phyloP scores from a whole-genome alignment of 2,888 invertebrate genomes.

The Ormyrus thymus region DNA sequence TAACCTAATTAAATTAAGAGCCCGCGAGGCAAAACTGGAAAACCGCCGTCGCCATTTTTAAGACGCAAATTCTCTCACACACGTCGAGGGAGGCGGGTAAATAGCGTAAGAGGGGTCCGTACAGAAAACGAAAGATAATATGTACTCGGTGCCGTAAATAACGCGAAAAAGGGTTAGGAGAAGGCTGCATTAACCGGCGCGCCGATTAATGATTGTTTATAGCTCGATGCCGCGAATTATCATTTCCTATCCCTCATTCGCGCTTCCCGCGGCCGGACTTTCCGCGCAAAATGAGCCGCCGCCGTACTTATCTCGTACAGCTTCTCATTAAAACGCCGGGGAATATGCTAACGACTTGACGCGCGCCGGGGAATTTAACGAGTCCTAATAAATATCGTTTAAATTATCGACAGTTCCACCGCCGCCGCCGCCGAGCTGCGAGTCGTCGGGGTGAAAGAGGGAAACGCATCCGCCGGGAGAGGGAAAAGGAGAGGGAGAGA shows the following conservation, averaged over 20 bases:
- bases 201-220: constrained; percentile 37
- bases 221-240: constrained; percentile 20
- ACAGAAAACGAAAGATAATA: constrained; percentile 4
- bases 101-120: not conserved
- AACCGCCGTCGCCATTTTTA: too few species aligned
- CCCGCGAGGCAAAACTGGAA: too few species aligned
- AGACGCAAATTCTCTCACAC: too few species aligned
- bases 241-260: constrained; percentile 44
- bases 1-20: too few species aligned
- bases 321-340: constrained; percentile 43
- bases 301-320: constrained; percentile 33
- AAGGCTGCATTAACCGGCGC: not conserved
- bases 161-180: not conserved
- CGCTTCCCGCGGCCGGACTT: constrained; percentile 28
- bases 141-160: not conserved
- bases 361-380: constrained; percentile 31
- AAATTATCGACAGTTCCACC: constrained; percentile 43
- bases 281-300: constrained; percentile 51
- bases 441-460: too few species aligned
- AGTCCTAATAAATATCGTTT: constrained; percentile 49
- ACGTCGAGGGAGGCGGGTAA: not conserved
- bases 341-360: constrained; percentile 51
- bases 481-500: too few species aligned
- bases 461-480: too few species aligned
- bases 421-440: too few species aligned